Evolutionary conservation across 1,140 invertebrate genomes (phyloP), one percentile per base, ranked within the genome.

Genomic region (Cherax quadricarinatus): DNA sequence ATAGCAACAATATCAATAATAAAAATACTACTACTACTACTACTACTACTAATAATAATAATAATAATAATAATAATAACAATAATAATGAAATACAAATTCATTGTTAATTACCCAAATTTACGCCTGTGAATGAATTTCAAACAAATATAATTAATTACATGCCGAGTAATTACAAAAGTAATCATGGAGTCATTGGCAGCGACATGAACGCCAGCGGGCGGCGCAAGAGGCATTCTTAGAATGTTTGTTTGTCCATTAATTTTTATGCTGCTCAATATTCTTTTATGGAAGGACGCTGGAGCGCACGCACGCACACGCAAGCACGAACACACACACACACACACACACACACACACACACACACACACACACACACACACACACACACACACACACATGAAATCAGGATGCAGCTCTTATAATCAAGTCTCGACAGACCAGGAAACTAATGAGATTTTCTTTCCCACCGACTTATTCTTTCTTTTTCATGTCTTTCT

Each of bases 321-420:
- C 53, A 5, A 3, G 14, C 53, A 57, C 53, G 6, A 6, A 1
- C 53, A 1, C 53, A 57, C 53, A 57, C 48, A 82, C 12, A 51
- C 48, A 51, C 80, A 51, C 48, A 82, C 80, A 82, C 80, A 82
- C 80, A 82, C 80, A 82, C 80, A 82, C 80, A 82, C 80, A 82
- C 80, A 82, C 80, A 82, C 51, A 82, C 80, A 82, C 80, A 82
- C 80, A 82, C 73, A 75, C 73, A 24, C n/a, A 75, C 73, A 75
- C 21, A 75, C 30, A 24, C 21, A 41, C 73, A 75, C 73, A 41
- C 73, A 75, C 30, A 75, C 73, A 7, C 30, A 24, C 73, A 24
- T 9, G 30, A 66, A 66, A 66, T 66, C 62, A 66, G 18, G 62
- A 12, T 18, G 62, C 62, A 6, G 16, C 62, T 5, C 62, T 66